A percentile compares a stretch with the other conserved stretches of the same genome.
These are phyloP conservation scores for Smithornis capensis DNA, from an alignment of 2,113 vertebrate genomes.

Conservation along the genomic window DNA sequence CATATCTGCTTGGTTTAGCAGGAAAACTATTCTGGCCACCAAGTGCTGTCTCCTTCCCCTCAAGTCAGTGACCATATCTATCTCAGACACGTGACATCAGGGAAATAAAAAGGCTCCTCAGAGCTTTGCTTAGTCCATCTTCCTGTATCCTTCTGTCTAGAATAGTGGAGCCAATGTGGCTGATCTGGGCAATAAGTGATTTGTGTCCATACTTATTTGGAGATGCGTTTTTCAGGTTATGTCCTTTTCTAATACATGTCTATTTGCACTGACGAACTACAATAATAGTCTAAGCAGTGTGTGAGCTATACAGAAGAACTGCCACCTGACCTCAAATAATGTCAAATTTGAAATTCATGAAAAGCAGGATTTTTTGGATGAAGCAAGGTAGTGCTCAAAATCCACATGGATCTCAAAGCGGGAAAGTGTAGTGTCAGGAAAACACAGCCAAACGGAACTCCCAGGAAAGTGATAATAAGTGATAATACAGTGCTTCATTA, in stretches of 20 bases:
- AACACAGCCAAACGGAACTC: neutral
- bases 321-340: neutral
- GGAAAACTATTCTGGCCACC: neutral
- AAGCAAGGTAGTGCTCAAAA: neutral
- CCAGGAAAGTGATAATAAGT: neutral
- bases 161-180: neutral
- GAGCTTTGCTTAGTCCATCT: neutral
- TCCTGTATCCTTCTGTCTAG: neutral
- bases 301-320: neutral
- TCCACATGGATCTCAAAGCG: neutral
- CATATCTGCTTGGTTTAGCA: neutral
- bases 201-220: neutral
- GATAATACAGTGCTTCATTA: neutral
- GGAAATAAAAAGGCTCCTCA: neutral
- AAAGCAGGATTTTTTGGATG: neutral
- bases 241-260: neutral
- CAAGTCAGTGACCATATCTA: neutral
- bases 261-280: neutral
- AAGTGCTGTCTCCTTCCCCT: neutral
- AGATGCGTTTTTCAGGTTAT: neutral
- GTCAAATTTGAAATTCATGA: neutral
- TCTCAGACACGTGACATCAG: neutral
- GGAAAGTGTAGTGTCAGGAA: neutral
- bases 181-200: neutral
- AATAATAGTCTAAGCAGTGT: neutral